Evolutionary conservation across 2,888 invertebrate genomes (phyloP).

Genomic region (Mayetiola destructor): DNA sequence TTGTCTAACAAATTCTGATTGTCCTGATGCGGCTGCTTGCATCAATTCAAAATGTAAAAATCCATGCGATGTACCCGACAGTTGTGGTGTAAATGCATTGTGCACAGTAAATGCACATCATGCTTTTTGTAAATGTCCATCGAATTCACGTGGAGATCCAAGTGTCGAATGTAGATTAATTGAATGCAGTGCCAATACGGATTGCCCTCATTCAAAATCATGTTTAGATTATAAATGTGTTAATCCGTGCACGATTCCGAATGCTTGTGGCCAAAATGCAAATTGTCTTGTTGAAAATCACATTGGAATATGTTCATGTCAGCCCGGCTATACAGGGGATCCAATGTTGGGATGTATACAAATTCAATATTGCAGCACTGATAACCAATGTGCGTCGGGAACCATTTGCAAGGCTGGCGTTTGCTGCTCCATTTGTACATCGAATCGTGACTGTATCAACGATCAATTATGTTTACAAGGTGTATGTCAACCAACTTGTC

Average conservation of each 20-base stretch:
- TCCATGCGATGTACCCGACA: slow-evolving; percentile 50
- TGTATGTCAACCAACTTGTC: slow-evolving; percentile 73
- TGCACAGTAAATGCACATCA: slow-evolving; percentile 56
- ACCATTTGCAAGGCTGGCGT: slow-evolving; percentile 71
- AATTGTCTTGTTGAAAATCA: slow-evolving; percentile 63
- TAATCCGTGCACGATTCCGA: slow-evolving; percentile 64
- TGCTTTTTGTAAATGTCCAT: slow-evolving; percentile 58
- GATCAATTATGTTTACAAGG: slow-evolving; percentile 76
- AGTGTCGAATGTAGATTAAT: slow-evolving; percentile 53
- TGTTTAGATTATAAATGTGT: slow-evolving; percentile 68
- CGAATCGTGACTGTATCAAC: slow-evolving; percentile 67
- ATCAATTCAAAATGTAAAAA: slow-evolving; percentile 59
- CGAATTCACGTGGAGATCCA: slow-evolving; percentile 62
- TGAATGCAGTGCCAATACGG: slow-evolving; percentile 64
- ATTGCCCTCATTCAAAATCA: slow-evolving; percentile 54
- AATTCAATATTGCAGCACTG: slow-evolving; percentile 66
- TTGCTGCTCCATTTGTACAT: slow-evolving; percentile 62
- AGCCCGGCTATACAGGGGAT: slow-evolving; percentile 71
- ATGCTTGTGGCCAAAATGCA: slow-evolving; percentile 71
- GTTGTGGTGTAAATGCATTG: slow-evolving; percentile 62
- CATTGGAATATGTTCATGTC: slow-evolving; percentile 68
- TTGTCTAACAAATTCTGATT: slow-evolving; percentile 64
- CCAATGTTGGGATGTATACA: slow-evolving; percentile 72
- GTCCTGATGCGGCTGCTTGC: slow-evolving; percentile 63
- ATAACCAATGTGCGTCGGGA: slow-evolving; percentile 68